Evolutionary conservation across 2,888 invertebrate species (phyloP).

Genomic region (Phrixothrix hirtus): DNA sequence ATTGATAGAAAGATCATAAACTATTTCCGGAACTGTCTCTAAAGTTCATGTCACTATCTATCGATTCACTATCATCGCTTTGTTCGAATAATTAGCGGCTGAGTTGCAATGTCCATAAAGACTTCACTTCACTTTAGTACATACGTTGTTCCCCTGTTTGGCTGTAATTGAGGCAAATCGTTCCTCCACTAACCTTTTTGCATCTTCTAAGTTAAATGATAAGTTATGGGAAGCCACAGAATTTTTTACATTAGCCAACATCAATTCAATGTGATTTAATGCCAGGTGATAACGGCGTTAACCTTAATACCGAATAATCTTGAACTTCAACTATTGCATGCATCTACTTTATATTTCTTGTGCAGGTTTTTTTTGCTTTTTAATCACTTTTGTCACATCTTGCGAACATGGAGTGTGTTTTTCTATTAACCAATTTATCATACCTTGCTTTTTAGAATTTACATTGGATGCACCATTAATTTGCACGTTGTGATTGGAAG

Average conservation of each 20-base stretch:
- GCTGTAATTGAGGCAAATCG: not conserved
- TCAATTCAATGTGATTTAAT: not conserved
- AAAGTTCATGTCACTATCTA: too few species aligned
- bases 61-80: too few species aligned
- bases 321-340: not conserved
- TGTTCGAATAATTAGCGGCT: too few species aligned
- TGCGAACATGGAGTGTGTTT: not conserved
- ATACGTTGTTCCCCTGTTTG: not conserved
- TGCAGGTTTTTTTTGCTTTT: not conserved
- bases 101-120: slow-evolving; percentile 1
- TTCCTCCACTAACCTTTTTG: too few species aligned
- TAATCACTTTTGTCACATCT: not conserved
- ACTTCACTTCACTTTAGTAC: not conserved
- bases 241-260: too few species aligned
- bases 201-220: too few species aligned
- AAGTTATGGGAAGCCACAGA: not conserved
- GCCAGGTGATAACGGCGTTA: not conserved
- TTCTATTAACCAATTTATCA: not conserved
- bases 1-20: too few species aligned
- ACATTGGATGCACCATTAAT: too few species aligned
- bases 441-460: too few species aligned
- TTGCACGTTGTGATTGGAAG: not conserved
- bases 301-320: not conserved
- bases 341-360: not conserved
- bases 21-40: too few species aligned